Conservation (phyloP, 1,140 invertebrate genomes). For the Galleria mellonella region DNA sequence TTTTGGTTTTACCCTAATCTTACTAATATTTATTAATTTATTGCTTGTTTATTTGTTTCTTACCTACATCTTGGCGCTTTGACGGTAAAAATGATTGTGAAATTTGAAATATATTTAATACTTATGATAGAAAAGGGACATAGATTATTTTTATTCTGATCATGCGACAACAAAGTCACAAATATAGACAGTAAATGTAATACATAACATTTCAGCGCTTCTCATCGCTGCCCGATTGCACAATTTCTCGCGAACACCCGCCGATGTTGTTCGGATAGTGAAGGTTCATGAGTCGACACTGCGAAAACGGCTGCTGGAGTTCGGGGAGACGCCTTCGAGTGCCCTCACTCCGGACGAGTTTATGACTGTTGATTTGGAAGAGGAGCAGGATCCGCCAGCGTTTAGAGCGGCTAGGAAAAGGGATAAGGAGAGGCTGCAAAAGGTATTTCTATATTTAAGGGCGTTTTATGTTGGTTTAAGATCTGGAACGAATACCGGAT, state of each 20-base stretch:
- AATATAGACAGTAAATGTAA: too few relatives aligned
- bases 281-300: constrained; percentile 97
- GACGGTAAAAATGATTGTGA: too few relatives aligned
- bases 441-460: constrained; percentile 65
- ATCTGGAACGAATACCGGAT: too few relatives aligned
- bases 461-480: too few relatives aligned
- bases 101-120: too few relatives aligned
- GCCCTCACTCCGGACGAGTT: constrained; percentile 96
- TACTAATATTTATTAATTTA: too few relatives aligned
- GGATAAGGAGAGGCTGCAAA: constrained; percentile 86
- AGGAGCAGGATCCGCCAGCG: constrained; percentile 96
- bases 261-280: constrained; percentile 95
- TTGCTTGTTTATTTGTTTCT: too few relatives aligned
- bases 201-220: constrained; percentile 82
- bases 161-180: too few relatives aligned
- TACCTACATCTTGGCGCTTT: too few relatives aligned
- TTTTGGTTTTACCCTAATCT: too few relatives aligned
- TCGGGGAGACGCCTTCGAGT: constrained; percentile 95
- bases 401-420: constrained; percentile 93
- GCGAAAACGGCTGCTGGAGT: constrained; percentile 94
- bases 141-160: too few relatives aligned
- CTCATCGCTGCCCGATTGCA: constrained; percentile 95
- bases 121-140: too few relatives aligned
- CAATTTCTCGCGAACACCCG: constrained; percentile 90
- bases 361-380: constrained; percentile 96